Evolutionary conservation across 2,113 vertebrate species (phyloP).

Genomic region (Glaucomys volans): DNA sequence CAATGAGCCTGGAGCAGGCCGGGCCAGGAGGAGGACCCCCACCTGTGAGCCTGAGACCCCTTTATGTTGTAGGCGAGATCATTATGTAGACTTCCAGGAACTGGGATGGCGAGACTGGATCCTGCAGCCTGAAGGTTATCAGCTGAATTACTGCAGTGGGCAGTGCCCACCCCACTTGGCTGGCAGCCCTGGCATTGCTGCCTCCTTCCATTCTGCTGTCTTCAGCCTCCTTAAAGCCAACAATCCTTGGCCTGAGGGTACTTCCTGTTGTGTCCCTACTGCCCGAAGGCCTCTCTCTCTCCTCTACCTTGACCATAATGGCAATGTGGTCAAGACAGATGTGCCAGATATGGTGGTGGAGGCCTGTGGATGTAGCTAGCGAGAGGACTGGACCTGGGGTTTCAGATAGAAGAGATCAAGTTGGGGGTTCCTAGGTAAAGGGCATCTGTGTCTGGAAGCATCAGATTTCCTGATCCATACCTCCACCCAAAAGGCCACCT

Average conservation of each 20-base stretch:
- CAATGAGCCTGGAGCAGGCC: constrained; percentile 84
- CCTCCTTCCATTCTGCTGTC: constrained; percentile 93
- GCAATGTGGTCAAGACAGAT: constrained; percentile 93
- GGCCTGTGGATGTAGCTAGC: constrained; percentile 94
- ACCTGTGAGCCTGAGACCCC: constrained; percentile 89
- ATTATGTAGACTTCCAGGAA: constrained; percentile 92
- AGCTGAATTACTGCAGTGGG: constrained; percentile 94
- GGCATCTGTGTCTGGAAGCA: constrained; percentile 13
- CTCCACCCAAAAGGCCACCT: not conserved
- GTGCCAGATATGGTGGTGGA: constrained; percentile 94
- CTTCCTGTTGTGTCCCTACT: constrained; percentile 91
- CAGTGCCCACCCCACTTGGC: constrained; percentile 92
- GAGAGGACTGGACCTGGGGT: not conserved
- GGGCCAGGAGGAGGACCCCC: constrained; percentile 82
- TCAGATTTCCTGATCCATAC: constrained; percentile 35
- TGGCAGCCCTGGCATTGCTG: constrained; percentile 93
- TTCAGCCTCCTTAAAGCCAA: constrained; percentile 94
- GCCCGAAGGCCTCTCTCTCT: constrained; percentile 91
- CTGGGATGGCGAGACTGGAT: constrained; percentile 94
- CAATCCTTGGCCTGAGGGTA: constrained; percentile 87
- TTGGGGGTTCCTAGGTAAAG: constrained; percentile 43
- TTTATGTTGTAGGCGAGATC: constrained; percentile 92
- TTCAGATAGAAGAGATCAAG: constrained; percentile 27
- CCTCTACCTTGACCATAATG: constrained; percentile 92
- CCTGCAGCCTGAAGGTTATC: constrained; percentile 94